Percentiles rank a stretch among this genome's conserved stretches.
phyloP scores from a whole-genome alignment of 2,113 vertebrate genomes.

The Podarcis raffonei region DNA sequence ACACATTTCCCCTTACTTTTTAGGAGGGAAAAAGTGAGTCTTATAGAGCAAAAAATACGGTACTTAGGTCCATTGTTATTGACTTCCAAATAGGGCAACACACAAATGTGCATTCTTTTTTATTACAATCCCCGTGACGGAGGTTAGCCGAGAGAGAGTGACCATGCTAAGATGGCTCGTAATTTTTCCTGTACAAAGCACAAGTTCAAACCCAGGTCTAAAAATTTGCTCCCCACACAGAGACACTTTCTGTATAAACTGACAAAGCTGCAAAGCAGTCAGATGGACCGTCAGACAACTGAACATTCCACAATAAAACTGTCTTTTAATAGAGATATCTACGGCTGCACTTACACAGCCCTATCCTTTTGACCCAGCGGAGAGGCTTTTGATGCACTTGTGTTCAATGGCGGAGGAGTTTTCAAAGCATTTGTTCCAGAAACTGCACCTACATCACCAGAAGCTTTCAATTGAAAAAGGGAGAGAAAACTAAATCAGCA shows the following conservation, averaged over 20 bases:
- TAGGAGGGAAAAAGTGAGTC: too few relatives aligned
- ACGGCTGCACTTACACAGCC: constrained; percentile 51
- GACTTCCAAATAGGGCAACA: background rate
- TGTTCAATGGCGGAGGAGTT: constrained; percentile 10
- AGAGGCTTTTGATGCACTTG: constrained; percentile 13
- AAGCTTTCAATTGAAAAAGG: constrained; percentile 1
- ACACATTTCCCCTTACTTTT: too few relatives aligned
- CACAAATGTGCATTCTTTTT: background rate
- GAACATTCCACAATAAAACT: background rate
- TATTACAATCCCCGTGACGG: too few relatives aligned
- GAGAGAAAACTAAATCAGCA: constrained; percentile 10
- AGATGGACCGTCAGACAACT: background rate
- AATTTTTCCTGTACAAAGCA: background rate
- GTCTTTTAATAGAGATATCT: background rate
- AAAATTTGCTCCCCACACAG: background rate
- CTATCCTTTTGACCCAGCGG: constrained; percentile 18
- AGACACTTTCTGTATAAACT: background rate
- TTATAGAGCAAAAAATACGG: too few relatives aligned
- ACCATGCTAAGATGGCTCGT: background rate
- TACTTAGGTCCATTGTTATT: background rate
- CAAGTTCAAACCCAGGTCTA: background rate
- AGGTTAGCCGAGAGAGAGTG: background rate
- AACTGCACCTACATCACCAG: constrained; percentile 29
- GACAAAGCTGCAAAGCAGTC: background rate
- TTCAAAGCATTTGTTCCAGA: constrained; percentile 10